These are phyloP conservation scores for Chinchilla lanigera DNA, from an alignment of 2,113 vertebrate species.

Conservation along the genomic window DNA sequence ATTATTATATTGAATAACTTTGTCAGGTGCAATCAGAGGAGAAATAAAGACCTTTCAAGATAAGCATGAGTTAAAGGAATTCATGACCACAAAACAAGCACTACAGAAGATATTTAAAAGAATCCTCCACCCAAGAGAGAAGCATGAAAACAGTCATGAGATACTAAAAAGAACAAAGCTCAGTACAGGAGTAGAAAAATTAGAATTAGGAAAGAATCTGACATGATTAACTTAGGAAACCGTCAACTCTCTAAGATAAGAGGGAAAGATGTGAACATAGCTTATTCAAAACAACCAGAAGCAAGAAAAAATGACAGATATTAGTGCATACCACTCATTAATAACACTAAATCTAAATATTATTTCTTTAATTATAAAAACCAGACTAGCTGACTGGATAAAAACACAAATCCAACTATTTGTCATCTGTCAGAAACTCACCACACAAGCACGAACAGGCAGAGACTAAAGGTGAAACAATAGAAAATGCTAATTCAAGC, in stretches of 20 bases:
- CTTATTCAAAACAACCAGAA: neutral
- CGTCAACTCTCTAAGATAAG: neutral
- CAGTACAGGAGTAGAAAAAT: neutral
- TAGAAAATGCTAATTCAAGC: neutral
- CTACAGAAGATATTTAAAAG: neutral
- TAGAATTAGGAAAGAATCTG: neutral
- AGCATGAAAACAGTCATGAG: neutral
- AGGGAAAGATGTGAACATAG: neutral
- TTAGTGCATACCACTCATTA: neutral
- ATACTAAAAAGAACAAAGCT: neutral
- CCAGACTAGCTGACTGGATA: neutral
- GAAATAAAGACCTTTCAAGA: neutral
- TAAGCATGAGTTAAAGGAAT: neutral
- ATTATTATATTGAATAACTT: neutral
- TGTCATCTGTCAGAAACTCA: neutral
- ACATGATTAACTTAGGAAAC: neutral
- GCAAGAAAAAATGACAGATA: neutral
- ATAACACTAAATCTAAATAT: neutral
- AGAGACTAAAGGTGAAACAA: neutral
- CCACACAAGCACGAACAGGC: neutral
- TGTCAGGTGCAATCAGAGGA: neutral
- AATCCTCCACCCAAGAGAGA: neutral
- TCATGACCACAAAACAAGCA: neutral
- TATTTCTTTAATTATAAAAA: neutral
- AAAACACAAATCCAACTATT: neutral